Evolutionary conservation across 2,888 invertebrate genomes (phyloP), one percentile per base, ranked within the genome.

Genomic region (Eilema sororculum): DNA sequence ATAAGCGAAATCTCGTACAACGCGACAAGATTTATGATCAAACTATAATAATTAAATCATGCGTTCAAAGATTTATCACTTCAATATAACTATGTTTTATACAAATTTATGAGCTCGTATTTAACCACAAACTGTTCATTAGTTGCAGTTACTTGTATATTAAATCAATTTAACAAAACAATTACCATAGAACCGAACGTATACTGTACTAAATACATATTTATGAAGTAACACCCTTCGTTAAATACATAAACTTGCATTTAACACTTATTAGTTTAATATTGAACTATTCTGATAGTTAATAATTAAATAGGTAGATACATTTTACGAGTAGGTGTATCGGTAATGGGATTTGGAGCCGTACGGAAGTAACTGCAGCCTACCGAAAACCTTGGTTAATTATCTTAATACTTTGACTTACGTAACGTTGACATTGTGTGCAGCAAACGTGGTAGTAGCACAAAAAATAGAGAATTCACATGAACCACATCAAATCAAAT

Each of bases 171-270:
- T 63, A 75, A 80, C 82, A 81, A 82, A 84, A 79, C 80, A 80
- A 80, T 84, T 87, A 83, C 20, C 75, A 75, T 71, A 74, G 71
- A 65, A 60, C 65, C 33, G 66, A 65, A 60, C 28, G 65, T 65
- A 77, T 78, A 77, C 74, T 76, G 76, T 77, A 73, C 73, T 33
- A 84, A 83, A 87, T 88, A 85, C 86, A 88, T 88, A 87, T 86
- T 87, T 81, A 86, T 86, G 67, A 80, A 80, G 74, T 78, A 68
- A 77, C 82, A 80, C 81, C 79, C 75, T 73, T 73, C 63, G 68
- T 74, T 75, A 78, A 72, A 28, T 68, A 56, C 63, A 73, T 76
- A 65, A 71, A 74, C 71, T 76, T 78, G 74, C 69, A 75, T 77
- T 73, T 65, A 24, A 57, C 30, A 22, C 46, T 46, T 28, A 30